Base-by-base conservation (phyloP, 1,140 invertebrate genomes). In the Saccostrea echinata region DNA sequence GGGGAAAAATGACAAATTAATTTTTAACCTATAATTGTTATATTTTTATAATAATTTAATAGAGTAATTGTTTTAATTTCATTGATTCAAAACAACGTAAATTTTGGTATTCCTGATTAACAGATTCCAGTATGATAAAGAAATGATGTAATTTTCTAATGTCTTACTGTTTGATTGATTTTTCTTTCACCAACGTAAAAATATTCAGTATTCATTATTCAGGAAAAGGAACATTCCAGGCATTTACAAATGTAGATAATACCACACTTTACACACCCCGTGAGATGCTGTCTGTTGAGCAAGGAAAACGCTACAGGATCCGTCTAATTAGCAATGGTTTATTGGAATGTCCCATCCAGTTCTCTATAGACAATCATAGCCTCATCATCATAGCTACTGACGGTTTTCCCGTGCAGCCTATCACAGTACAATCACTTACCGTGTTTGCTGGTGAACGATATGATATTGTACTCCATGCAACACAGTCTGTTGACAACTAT, bases 261-360 rank as follows among this genome's bases (percentile, higher is more conserved):
- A 52, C 84, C 33, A 88, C 80, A 8, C 52, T 86, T 1, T 76
- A 57, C 30, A 92, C 91, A n/a, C 92, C 92, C 18, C 35, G 82
- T 4, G 90, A 88, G 52, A 76, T 86, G 52, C 91, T 92, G 53
- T 88, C 64, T 24, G 90, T 93, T n/a, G 61, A 86, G 2, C 68
- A 27, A n/a, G 91, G 90, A 2, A 85, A 84, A 68, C 96, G 96
- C 61, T 97, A 98, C 93, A 96, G 98, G 87, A 98, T 98, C 91
- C 95, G 98, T 21, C 94, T 98, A 21, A 97, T 98, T 68, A 98
- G 98, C 92, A 97, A 97, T 6, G 97, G 97, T 86, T 92, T 98
- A 91, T 95, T 98, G 1, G 98, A 98, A 92, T 93, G 91, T 84
- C 98, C 98, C 0, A 97, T 90, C 13, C 86, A 90, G 84, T 33